These are phyloP conservation scores for Eupithecia pulchellata DNA, from an alignment of 2,888 invertebrate species.

Conservation along the genomic window DNA sequence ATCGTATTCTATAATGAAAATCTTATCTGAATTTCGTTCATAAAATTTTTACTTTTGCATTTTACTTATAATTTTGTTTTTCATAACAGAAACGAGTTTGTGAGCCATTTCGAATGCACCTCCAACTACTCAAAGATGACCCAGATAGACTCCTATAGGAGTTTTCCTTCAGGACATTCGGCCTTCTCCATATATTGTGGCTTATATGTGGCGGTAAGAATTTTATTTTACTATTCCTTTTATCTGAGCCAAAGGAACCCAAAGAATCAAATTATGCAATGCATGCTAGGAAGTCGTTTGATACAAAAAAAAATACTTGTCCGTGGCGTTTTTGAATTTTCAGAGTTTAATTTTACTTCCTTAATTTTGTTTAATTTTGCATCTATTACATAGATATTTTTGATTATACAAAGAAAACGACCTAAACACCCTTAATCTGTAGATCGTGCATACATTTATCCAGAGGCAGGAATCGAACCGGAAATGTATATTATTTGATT, in stretches of 20 bases:
- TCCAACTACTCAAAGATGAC: constrained; percentile 84
- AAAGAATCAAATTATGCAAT: not conserved
- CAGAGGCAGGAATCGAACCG: too few relatives aligned
- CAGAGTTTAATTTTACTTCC: too few relatives aligned
- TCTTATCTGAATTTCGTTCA: too few relatives aligned
- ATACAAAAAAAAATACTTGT: too few relatives aligned
- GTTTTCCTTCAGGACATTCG: constrained; percentile 92
- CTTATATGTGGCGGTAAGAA: constrained; percentile 86
- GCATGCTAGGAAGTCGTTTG: not conserved
- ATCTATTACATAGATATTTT: too few relatives aligned
- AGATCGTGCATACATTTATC: too few relatives aligned
- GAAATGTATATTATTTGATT: too few relatives aligned
- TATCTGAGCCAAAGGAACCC: not conserved
- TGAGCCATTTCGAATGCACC: constrained; percentile 87
- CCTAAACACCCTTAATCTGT: too few relatives aligned
- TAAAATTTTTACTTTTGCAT: not conserved
- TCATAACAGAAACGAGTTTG: constrained; percentile 77
- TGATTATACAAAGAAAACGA: too few relatives aligned
- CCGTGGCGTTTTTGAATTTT: too few relatives aligned
- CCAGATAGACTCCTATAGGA: constrained; percentile 86
- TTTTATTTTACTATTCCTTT: not conserved
- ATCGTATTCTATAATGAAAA: not conserved
- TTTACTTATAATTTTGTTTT: not conserved
- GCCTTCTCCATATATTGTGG: constrained; percentile 88
- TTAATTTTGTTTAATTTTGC: too few relatives aligned